Evolutionary conservation across 2,113 vertebrate species (phyloP).

Genomic region (Marcusenius ussheri): DNA sequence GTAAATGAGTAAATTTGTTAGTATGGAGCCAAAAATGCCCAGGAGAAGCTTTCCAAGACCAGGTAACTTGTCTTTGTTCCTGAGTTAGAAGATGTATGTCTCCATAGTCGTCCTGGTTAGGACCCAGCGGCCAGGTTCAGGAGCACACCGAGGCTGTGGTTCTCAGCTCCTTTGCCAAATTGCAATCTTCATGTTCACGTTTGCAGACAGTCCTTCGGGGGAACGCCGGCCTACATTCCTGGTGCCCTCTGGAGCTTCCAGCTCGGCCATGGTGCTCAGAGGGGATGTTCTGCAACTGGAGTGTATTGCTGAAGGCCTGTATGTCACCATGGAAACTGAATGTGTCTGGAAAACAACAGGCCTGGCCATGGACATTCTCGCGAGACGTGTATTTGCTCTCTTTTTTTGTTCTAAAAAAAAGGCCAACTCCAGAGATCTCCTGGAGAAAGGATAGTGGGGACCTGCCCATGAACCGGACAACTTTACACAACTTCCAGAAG

Average conservation of each 20-base stretch:
- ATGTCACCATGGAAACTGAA: slow-evolving; percentile 48
- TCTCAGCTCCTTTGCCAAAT: not conserved
- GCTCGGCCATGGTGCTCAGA: slow-evolving; percentile 78
- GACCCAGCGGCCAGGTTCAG: not conserved
- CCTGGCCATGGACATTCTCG: too few relatives aligned
- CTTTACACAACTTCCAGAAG: slow-evolving; percentile 78
- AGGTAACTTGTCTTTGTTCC: not conserved
- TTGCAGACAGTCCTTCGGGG: slow-evolving; percentile 68
- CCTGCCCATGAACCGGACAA: slow-evolving; percentile 65
- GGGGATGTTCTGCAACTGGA: slow-evolving; percentile 81
- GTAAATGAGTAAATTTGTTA: not conserved
- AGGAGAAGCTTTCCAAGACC: not conserved
- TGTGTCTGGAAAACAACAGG: not conserved
- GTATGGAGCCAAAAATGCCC: not conserved
- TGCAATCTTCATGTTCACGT: slow-evolving; percentile 15
- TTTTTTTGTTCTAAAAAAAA: slow-evolving; percentile 36
- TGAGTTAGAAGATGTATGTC: not conserved
- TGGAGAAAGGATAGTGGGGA: slow-evolving; percentile 84
- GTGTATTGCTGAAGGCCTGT: slow-evolving; percentile 92
- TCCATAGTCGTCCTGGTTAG: not conserved
- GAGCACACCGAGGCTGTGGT: not conserved
- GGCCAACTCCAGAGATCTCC: slow-evolving; percentile 81
- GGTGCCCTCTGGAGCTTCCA: slow-evolving; percentile 67
- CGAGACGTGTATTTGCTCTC: not conserved
- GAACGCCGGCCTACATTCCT: slow-evolving; percentile 76